Conservation (phyloP, 1,140 invertebrate genomes). For the Ericerus pela region DNA sequence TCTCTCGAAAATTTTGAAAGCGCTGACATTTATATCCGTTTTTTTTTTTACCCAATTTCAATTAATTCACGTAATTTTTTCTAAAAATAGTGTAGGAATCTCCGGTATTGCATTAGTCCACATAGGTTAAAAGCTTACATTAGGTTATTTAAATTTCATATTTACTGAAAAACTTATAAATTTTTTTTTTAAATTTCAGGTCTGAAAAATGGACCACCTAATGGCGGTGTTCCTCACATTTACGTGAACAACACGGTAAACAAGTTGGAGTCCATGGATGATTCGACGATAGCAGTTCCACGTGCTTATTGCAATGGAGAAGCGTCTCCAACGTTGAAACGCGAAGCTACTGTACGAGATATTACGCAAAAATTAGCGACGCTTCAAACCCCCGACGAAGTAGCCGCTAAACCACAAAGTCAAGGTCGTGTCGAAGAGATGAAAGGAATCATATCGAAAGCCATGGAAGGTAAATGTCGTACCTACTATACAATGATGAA, state of each 20-base stretch:
- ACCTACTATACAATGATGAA: no score
- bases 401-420: constrained; percentile 27
- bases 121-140: no score
- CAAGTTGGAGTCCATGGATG: not conserved
- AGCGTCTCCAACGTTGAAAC: constrained; percentile 20
- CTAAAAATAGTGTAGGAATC: no score
- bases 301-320: not conserved
- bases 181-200: not conserved
- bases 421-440: constrained; percentile 53
- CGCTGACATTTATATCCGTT: no score
- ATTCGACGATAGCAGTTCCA: not conserved
- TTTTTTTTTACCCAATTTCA: no score
- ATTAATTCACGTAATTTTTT: no score
- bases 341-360: constrained; percentile 70
- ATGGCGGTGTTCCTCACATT: not conserved
- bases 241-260: not conserved
- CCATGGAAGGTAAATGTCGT: constrained; percentile 59
- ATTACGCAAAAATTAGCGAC: constrained; percentile 64
- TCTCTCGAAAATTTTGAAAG: no score
- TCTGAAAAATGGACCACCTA: not conserved
- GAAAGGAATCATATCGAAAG: constrained; percentile 78
- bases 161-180: no score
- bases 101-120: no score
- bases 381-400: constrained; percentile 40
- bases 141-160: no score